Evolutionary conservation across 2,113 vertebrate genomes (phyloP), one percentile per base, ranked within the genome.

Genomic region (Mesembrinibis cayennensis): DNA sequence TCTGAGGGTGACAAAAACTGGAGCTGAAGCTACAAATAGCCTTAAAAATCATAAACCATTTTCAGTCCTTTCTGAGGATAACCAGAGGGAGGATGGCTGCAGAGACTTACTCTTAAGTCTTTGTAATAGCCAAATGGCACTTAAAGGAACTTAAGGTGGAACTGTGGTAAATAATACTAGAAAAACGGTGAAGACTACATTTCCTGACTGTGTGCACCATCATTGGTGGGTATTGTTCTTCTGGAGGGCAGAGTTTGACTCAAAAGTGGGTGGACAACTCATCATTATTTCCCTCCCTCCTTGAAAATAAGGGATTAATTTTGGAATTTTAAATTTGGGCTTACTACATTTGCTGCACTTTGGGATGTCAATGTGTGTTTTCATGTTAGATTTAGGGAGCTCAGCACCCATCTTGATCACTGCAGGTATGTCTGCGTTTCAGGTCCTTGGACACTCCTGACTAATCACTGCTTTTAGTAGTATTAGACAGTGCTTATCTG

Each of bases 211-310:
- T 6, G 4, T 52, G 4, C 13, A 32, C 14, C 10, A 50, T 61
- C 22, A n/a, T 5, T 22, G 22, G 4, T 70, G 3, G 13, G 20
- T 40, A 36, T 45, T 16, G 14, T 63, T 87, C 34, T 50, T 74
- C 55, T 83, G 16, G 11, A 81, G 11, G 7, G 23, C 15, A 25
- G 9, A 16, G 29, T 70, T 82, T 91, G 32, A 78, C 16, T 63
- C 18, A 67, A 7, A 9, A 49, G 23, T 1, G 4, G n/a, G 29
- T 65, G 4, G 8, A n/a, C 19, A 77, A 44, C 7, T 11, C 0
- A 0, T 45, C 2, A 58, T 67, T 63, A 16, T 49, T 88, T 52
- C 5, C 23, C 5, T 81, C 9, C 7, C 4, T 20, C 8, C 67
- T 47, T 34, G 20, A 82, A 91, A 74, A 30, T 9, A 63, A 82